Conservation (phyloP, 2,113 vertebrate genomes). For the Phocoena sinus region DNA sequence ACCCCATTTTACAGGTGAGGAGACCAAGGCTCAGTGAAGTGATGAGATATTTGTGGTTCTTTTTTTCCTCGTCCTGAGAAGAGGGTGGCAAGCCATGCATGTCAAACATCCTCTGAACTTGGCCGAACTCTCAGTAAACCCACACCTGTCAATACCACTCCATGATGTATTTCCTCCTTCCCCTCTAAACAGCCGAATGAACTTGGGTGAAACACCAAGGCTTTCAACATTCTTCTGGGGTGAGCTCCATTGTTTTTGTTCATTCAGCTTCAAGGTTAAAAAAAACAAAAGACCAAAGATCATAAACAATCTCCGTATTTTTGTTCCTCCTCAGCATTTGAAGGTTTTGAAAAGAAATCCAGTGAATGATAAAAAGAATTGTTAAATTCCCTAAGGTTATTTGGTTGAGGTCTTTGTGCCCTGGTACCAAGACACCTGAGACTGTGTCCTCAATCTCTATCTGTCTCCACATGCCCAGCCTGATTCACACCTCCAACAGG, state of each 20-base stretch:
- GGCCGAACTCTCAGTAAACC: neutral
- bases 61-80: neutral
- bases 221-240: neutral
- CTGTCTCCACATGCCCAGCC: neutral
- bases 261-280: conserved; percentile 35
- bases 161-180: neutral
- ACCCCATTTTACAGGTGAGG: neutral
- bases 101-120: neutral
- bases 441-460: neutral
- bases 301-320: conserved; percentile 11
- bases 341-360: neutral
- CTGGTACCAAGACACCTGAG: neutral
- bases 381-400: neutral
- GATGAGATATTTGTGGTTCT: neutral
- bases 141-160: neutral
- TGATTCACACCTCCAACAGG: neutral
- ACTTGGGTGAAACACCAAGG: neutral
- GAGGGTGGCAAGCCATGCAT: neutral
- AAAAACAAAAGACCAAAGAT: neutral
- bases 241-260: conserved; percentile 57
- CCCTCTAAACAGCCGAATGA: neutral
- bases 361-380: neutral
- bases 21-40: neutral
- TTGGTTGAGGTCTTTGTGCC: neutral
- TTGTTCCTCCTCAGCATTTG: neutral